Evolutionary conservation across 2,888 invertebrate species (phyloP).

Genomic region (Aleiodes leptofemur): DNA sequence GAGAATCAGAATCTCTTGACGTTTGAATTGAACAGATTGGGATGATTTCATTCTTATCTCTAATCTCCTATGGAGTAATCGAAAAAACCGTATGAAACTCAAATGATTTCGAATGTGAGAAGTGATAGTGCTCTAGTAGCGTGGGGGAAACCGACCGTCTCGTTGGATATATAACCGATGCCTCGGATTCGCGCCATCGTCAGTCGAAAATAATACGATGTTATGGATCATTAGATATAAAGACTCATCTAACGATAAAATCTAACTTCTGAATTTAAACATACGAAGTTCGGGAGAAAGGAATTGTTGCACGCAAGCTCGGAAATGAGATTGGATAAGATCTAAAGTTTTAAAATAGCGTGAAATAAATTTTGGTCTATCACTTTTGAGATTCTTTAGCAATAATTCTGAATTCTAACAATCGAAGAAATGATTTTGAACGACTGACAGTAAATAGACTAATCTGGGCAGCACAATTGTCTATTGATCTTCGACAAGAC

Average conservation of each 20-base stretch:
- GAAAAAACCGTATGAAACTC: background rate
- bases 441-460: too few species aligned
- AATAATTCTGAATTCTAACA: too few species aligned
- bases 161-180: too few species aligned
- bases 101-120: too few species aligned
- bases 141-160: conserved; percentile 51
- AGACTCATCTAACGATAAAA: conserved; percentile 39
- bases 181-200: conserved; percentile 62
- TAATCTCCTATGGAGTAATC: background rate
- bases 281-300: background rate
- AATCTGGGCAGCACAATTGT: too few species aligned
- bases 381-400: background rate
- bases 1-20: conserved; percentile 1
- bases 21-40: conserved; percentile 16
- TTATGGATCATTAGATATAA: conserved; percentile 54
- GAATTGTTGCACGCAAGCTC: conserved; percentile 42
- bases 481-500: too few species aligned
- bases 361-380: background rate
- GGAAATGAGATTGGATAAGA: conserved; percentile 33
- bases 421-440: too few species aligned
- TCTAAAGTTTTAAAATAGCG: conserved; percentile 40
- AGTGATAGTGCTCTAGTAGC: too few species aligned
- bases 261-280: conserved; percentile 41
- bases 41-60: conserved; percentile 22
- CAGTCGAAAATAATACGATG: conserved; percentile 69